A percentile compares a stretch with the other conserved stretches of the same genome.
These are phyloP conservation scores for Phalera bucephala DNA, from an alignment of 2,888 invertebrate species.

Conservation along the genomic window DNA sequence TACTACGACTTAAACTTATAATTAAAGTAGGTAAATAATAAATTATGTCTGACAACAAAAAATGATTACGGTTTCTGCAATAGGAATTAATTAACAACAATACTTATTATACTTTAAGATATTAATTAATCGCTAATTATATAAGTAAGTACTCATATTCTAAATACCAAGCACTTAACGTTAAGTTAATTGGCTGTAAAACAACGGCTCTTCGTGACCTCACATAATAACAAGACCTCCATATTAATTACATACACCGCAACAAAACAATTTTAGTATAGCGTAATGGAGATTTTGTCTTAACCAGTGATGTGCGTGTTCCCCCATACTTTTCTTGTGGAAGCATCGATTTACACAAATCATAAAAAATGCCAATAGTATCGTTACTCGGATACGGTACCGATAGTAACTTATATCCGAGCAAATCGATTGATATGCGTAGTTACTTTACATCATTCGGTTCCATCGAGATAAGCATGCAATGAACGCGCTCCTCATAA, in stretches of 20 bases:
- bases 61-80: too few species aligned
- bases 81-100: background rate
- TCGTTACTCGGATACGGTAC: slow-evolving; percentile 20
- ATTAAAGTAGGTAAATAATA: too few species aligned
- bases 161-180: slow-evolving; percentile 43
- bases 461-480: slow-evolving; percentile 9
- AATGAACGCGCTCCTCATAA: too few species aligned
- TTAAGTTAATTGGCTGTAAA: slow-evolving; percentile 51
- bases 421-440: slow-evolving; percentile 24
- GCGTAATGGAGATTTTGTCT: slow-evolving; percentile 39
- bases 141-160: slow-evolving; percentile 21
- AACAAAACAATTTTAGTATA: slow-evolving; percentile 45
- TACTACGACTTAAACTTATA: too few species aligned
- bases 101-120: background rate
- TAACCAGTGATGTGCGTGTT: slow-evolving; percentile 37
- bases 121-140: slow-evolving; percentile 15
- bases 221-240: slow-evolving; percentile 41
- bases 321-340: slow-evolving; percentile 35
- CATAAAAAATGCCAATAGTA: slow-evolving; percentile 28
- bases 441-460: slow-evolving; percentile 21
- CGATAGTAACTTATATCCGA: slow-evolving; percentile 14
- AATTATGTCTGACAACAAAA: too few species aligned
- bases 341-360: slow-evolving; percentile 23
- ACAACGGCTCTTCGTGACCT: slow-evolving; percentile 43
- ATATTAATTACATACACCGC: slow-evolving; percentile 37